Percentiles rank a stretch among this genome's conserved stretches.
These are phyloP conservation scores for Melanotaenia duboulayi DNA, from an alignment of 2,113 vertebrate species.

Conservation along the genomic window DNA sequence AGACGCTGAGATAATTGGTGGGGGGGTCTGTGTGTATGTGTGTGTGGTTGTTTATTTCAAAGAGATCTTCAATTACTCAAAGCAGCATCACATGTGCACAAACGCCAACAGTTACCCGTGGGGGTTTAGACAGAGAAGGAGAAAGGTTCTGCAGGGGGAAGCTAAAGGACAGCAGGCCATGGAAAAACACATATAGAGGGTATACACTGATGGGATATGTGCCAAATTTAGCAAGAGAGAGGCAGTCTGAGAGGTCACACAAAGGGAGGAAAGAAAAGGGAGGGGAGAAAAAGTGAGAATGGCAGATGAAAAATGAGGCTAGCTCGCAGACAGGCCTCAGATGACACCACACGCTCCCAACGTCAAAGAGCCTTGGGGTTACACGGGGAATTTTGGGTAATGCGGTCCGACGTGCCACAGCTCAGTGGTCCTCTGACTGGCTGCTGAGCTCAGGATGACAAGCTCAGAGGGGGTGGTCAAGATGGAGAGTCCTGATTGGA, in stretches of 20 bases:
- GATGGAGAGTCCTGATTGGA: slow-evolving; percentile 39
- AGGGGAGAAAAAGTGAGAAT: slow-evolving; percentile 9
- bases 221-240: slow-evolving; percentile 62
- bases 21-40: slow-evolving; percentile 15
- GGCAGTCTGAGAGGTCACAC: slow-evolving; percentile 39
- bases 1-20: slow-evolving; percentile 74
- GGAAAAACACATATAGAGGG: slow-evolving; percentile 28
- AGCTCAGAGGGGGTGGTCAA: slow-evolving; percentile 42
- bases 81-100: slow-evolving; percentile 31
- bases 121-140: slow-evolving; percentile 15
- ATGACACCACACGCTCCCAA: slow-evolving; percentile 59
- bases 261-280: slow-evolving; percentile 1
- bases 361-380: slow-evolving; percentile 63
- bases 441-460: slow-evolving; percentile 62
- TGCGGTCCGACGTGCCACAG: slow-evolving; percentile 69
- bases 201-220: slow-evolving; percentile 37
- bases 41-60: slow-evolving; percentile 62
- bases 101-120: slow-evolving; percentile 17
- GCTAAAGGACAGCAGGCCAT: slow-evolving; percentile 49
- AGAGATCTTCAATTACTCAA: slow-evolving; percentile 65
- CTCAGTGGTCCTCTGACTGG: slow-evolving; percentile 70
- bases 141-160: slow-evolving; percentile 36
- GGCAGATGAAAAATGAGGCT: slow-evolving; percentile 74
- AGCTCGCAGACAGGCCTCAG: slow-evolving; percentile 62
- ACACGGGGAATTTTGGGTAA: slow-evolving; percentile 75